Base-by-base conservation (phyloP, 1,140 invertebrate species). In the Caenorhabditis remanei region DNA sequence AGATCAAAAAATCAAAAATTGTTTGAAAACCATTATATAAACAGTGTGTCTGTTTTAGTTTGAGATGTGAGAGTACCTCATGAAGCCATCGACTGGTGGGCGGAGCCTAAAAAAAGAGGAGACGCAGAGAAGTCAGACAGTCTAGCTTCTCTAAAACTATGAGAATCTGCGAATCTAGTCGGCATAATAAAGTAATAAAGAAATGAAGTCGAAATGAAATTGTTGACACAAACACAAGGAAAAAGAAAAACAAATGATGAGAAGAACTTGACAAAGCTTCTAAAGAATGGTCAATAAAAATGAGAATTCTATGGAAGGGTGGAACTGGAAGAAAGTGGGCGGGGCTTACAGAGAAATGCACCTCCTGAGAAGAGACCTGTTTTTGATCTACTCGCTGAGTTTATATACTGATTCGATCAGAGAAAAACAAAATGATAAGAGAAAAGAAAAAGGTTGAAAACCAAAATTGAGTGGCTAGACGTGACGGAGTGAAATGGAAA, bases 271-370 rank as follows among this genome's bases (percentile, higher is more conserved):
- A 75, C 48, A 43, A 75, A 46, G 43, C 40, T 46, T 14, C 16
- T 9, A 24, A 75, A 75, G 40, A 75, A 75, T 46, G 67, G 67
- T 1, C 43, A n/a, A 75, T 75, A 75, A 75, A 75, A 75, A 32
- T 46, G 67, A 32, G 32, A n/a, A 5, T 46, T 75, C 19, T 48
- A 4, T 32, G 24, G 14, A 19, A 5, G 6, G 16, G 43, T 19
- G 67, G 43, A 75, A 48, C 67, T 46, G n/a, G 43, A 75, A 75
- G 13, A 46, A 75, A 75, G 41, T 71, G 24, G 8, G 21, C 21
- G 21, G 32, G n/a, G 32, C 11, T 65, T n/a, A 19, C 8, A n/a
- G 4, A 8, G n/a, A n/a, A 58, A 21, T n/a, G 16, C 8, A n/a
- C 8, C n/a, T 58, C n/a, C n/a, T 14, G 21, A 21, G 21, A 58